These are phyloP conservation scores for Enteromius treurensis DNA, from an alignment of 2,797 vertebrate genomes.

Conservation along the genomic window DNA sequence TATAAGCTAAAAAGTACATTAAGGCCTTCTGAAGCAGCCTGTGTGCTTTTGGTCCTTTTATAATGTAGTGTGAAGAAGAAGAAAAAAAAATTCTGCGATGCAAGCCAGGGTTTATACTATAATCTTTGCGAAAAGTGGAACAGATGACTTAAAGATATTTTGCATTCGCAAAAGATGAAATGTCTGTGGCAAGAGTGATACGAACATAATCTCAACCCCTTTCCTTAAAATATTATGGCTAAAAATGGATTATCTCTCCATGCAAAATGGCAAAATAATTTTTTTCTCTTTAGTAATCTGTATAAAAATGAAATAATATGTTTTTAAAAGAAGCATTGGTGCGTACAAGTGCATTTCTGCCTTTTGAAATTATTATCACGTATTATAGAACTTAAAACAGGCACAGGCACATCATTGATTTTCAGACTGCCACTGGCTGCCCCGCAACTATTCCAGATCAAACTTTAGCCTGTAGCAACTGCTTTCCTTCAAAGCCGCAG, in stretches of 20 bases:
- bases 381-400: slow-evolving; percentile 28
- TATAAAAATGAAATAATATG: background rate
- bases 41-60: background rate
- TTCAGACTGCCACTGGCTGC: slow-evolving; percentile 29
- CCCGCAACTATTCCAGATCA: slow-evolving; percentile 27
- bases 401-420: slow-evolving; percentile 32
- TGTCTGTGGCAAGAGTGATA: slow-evolving; percentile 17
- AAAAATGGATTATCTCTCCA: slow-evolving; percentile 2
- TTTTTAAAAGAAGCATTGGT: background rate
- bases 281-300: background rate
- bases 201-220: background rate
- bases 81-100: background rate
- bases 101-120: background rate
- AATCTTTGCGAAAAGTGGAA: slow-evolving; percentile 7
- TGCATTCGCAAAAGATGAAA: background rate
- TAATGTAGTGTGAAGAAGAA: background rate
- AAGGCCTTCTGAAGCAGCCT: background rate
- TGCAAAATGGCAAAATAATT: background rate
- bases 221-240: background rate
- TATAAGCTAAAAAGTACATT: background rate
- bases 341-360: background rate
- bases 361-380: slow-evolving; percentile 13
- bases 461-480: slow-evolving; percentile 35
- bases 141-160: slow-evolving; percentile 12
- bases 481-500: slow-evolving; percentile 17